Base-by-base conservation (phyloP, 1,140 invertebrate species). In the Conopomorpha cramerella region DNA sequence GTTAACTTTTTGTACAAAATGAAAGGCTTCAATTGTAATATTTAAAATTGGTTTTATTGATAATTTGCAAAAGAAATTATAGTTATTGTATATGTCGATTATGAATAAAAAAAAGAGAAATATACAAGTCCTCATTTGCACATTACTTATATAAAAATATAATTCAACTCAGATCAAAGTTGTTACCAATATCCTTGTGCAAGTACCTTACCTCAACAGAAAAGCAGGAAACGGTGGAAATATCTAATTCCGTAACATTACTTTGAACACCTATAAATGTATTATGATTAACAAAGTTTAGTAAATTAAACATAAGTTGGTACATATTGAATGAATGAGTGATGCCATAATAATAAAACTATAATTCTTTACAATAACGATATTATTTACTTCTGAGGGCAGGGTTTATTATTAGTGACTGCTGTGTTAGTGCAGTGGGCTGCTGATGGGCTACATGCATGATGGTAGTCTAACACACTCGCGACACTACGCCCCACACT, bases 41-140 rank as follows among this genome's bases (percentile, higher is more conserved):
- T 72, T 74, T 64, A 73, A 72, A 74, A 74, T 72, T 64, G 61
- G 65, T 74, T 72, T 74, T 72, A 74, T 74, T 72, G 63, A 73
- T 68, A 65, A 71, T 65, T 71, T 71, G 63, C 65, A 66, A 74
- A 61, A 55, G 52, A 67, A 66, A 64, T 63, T 59, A 72, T 64
- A 59, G 53, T 64, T 64, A 64, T 68, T 68, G 59, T 74, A 74
- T 65, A 74, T 59, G 63, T 68, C 56, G 59, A 70, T 72, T 68
- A 74, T 67, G 67, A 56, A 72, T 68, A 63, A 59, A 63, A 67
- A 70, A 74, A 56, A 72, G 68, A 72, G 70, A 72, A 74, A 74
- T 70, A 74, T 72, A 71, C 63, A 70, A 63, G 65, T 70, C 60
- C 51, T 58, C 57, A 59, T 67, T 74, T 66, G 53, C 62, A 72